phyloP scores from a whole-genome alignment of 2,888 invertebrate genomes.

The Vesta saturnalis region DNA sequence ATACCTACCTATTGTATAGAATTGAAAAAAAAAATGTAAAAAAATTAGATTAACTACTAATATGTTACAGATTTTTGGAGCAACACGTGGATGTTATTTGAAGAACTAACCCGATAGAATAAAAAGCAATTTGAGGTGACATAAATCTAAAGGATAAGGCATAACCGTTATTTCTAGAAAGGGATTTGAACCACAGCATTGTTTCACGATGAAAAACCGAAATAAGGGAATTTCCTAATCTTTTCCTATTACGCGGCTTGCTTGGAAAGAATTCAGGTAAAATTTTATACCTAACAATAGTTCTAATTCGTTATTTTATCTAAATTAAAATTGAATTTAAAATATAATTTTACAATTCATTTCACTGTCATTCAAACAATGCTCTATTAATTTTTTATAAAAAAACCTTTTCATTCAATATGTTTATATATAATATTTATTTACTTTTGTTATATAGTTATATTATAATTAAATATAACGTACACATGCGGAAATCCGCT shows the following conservation, averaged over 20 bases:
- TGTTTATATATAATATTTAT: neutral
- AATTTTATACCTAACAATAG: too few relatives aligned
- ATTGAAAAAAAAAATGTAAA: too few relatives aligned
- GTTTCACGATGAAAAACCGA: neutral
- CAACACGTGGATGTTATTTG: too few relatives aligned
- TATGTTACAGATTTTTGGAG: too few relatives aligned
- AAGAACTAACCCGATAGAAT: neutral
- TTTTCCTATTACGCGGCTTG: neutral
- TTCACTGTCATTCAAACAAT: neutral
- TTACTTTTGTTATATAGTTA: neutral
- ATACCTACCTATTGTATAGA: too few relatives aligned
- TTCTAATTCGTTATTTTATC: too few relatives aligned
- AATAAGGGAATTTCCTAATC: too few relatives aligned
- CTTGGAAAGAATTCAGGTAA: too few relatives aligned
- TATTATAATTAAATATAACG: neutral
- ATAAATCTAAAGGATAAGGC: neutral
- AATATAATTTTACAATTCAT: neutral
- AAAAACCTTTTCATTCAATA: neutral
- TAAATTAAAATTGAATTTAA: too few relatives aligned
- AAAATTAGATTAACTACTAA: too few relatives aligned
- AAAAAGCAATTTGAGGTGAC: neutral
- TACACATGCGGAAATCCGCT: neutral
- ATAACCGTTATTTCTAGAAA: neutral
- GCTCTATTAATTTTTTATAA: neutral
- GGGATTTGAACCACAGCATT: neutral